Conservation (phyloP, 2,797 vertebrate genomes). For the Acrossocheilus wenchowensis region DNA sequence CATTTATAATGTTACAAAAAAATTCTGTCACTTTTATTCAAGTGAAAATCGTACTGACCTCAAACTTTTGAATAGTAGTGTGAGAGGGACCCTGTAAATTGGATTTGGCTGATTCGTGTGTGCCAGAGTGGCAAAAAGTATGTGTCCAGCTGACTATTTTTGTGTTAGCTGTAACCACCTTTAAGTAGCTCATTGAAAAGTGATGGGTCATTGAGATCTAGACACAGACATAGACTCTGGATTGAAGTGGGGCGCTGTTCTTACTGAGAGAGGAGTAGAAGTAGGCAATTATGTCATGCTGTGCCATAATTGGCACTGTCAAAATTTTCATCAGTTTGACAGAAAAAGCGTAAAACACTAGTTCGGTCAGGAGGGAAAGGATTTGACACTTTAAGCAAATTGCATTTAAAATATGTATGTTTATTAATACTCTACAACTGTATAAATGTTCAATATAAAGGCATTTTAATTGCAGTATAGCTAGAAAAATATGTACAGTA, state of each 20-base stretch:
- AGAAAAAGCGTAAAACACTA: conserved; percentile 3
- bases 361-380: not conserved
- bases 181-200: conserved; percentile 21
- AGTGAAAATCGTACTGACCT: too few relatives aligned
- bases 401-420: not conserved
- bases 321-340: conserved; percentile 8
- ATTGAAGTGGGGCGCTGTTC: conserved; percentile 29
- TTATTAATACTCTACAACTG: not conserved
- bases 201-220: conserved; percentile 5
- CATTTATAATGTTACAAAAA: too few relatives aligned
- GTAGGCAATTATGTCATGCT: conserved; percentile 40
- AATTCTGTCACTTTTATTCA: too few relatives aligned
- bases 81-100: too few relatives aligned
- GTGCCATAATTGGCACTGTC: conserved; percentile 33
- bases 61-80: too few relatives aligned
- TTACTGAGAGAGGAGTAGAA: conserved; percentile 13
- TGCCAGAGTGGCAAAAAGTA: not conserved
- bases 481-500: not conserved
- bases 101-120: not conserved
- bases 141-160: not conserved
- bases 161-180: not conserved
- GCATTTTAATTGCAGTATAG: not conserved
- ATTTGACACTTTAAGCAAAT: not conserved
- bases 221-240: conserved; percentile 4
- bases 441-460: not conserved